Evolutionary conservation across 2,797 vertebrate genomes (phyloP), one percentile per base, ranked within the genome.

Genomic region (Champsocephalus esox): DNA sequence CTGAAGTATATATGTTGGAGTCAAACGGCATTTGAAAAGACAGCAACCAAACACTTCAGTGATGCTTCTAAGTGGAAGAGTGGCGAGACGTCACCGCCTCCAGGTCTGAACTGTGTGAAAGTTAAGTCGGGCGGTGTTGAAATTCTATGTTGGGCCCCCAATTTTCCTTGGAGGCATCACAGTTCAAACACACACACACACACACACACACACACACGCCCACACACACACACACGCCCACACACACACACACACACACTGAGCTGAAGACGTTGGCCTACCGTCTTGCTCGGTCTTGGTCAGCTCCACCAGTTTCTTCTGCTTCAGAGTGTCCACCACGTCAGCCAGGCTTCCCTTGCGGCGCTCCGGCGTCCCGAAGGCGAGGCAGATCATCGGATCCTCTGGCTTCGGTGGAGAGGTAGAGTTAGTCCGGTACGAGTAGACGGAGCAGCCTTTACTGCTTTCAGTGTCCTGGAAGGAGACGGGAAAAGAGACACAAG

Each of bases 221-320:
- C 19, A 19, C 19, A 19, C 19, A 38, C 34, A 38, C 34, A 59
- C 10, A 52, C 8, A 8, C 34, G 2, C 34, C 9, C 34, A 38
- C 34, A 38, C 34, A 38, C 34, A 59, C 10, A 52, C 10, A 17
- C 41, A 60, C 46, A 58, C 61, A 21, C 45, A 59, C 9, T 2
- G 6, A 57, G 38, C 2, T 1, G 8, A 34, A 34, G 45, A 74
- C 13, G 1, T 46, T 38, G 14, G 65, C 96, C 82, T 95, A 98
- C 97, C 97, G 66, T 99, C 97, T 88, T 98, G 97, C 34, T 99
- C 97, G 3, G 97, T 97, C 89, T 96, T 96, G 77, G 97, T 98
- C 95, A 99, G 96, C 92, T 99, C 97, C 92, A 97, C 97, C 13
- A 99, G 93, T 87, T 98, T 99, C 95, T 98, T 99, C 94, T 99